These are phyloP conservation scores for Zenarchopterus dispar DNA, from an alignment of 2,797 vertebrate genomes.

Conservation along the genomic window DNA sequence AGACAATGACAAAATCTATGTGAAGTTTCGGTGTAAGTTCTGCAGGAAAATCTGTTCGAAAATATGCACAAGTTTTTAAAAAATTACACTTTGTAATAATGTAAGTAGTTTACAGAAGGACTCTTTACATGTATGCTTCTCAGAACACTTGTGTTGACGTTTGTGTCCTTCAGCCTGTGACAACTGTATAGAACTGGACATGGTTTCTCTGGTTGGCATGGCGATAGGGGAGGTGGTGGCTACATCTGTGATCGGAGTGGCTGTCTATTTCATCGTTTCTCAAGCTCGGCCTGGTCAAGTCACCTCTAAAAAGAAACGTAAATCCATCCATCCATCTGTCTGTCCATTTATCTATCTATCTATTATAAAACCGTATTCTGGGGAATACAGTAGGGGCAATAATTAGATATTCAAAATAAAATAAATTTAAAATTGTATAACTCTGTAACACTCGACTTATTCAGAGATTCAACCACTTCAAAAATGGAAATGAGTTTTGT, in stretches of 20 bases:
- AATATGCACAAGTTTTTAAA: not conserved
- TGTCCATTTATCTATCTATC: not conserved
- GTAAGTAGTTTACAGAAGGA: too few relatives aligned
- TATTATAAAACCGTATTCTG: too few relatives aligned
- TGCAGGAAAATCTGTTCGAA: not conserved
- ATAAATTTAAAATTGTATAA: too few relatives aligned
- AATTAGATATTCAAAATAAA: too few relatives aligned
- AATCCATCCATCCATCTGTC: not conserved
- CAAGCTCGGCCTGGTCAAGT: not conserved
- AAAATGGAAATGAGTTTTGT: too few relatives aligned
- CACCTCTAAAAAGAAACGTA: slow-evolving; percentile 65
- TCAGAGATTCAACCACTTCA: too few relatives aligned
- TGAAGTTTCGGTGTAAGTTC: slow-evolving; percentile 76
- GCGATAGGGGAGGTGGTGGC: slow-evolving; percentile 58
- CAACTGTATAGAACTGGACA: slow-evolving; percentile 68
- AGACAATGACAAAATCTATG: slow-evolving; percentile 9
- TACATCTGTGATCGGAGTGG: slow-evolving; percentile 57
- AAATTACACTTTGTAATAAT: too few relatives aligned
- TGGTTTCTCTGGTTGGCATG: rapidly evolving
- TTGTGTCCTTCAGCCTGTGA: slow-evolving; percentile 71
- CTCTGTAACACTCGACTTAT: too few relatives aligned
- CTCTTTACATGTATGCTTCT: too few relatives aligned
- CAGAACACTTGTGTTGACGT: not conserved
- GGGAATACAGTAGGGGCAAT: not conserved
- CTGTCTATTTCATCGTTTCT: slow-evolving; percentile 68